Conservation (phyloP, 2,888 invertebrate genomes). For the Ophraella communa region DNA sequence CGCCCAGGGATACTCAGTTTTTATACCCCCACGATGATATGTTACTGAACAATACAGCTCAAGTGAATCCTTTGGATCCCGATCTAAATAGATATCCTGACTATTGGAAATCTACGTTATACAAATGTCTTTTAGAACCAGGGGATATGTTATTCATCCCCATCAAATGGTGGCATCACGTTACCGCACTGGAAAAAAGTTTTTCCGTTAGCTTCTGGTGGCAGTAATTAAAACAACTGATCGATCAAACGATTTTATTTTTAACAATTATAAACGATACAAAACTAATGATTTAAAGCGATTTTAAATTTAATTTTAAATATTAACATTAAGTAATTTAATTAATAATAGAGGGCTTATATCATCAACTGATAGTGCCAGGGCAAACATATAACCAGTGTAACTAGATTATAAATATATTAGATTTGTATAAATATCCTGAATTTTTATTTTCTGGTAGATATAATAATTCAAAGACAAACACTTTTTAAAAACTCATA, state of each 20-base stretch:
- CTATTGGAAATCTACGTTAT: constrained; percentile 68
- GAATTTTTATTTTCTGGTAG: no score
- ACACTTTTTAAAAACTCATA: neutral
- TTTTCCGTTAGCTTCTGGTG: constrained; percentile 99
- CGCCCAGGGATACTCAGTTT: constrained; percentile 70
- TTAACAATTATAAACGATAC: neutral
- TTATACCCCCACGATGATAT: constrained; percentile 81
- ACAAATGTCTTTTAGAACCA: constrained; percentile 74
- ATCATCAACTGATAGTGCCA: no score
- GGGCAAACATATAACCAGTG: no score
- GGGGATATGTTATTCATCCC: constrained; percentile 96
- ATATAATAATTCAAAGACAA: no score
- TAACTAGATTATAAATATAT: no score
- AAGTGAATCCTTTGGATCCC: constrained; percentile 83
- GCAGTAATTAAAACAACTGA: constrained; percentile 63
- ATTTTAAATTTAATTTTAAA: no score
- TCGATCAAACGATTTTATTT: neutral
- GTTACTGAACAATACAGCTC: constrained; percentile 87
- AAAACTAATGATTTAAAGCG: no score
- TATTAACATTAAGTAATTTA: no score
- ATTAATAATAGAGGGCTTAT: no score
- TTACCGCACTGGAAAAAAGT: constrained; percentile 84
- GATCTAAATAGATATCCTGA: constrained; percentile 77
- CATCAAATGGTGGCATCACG: constrained; percentile 96
- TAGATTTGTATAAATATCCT: no score